A percentile compares a stretch with the other conserved stretches of the same genome.
These are phyloP conservation scores for Ptychobarbus kaznakovi DNA, from an alignment of 2,797 vertebrate species.

Conservation along the genomic window DNA sequence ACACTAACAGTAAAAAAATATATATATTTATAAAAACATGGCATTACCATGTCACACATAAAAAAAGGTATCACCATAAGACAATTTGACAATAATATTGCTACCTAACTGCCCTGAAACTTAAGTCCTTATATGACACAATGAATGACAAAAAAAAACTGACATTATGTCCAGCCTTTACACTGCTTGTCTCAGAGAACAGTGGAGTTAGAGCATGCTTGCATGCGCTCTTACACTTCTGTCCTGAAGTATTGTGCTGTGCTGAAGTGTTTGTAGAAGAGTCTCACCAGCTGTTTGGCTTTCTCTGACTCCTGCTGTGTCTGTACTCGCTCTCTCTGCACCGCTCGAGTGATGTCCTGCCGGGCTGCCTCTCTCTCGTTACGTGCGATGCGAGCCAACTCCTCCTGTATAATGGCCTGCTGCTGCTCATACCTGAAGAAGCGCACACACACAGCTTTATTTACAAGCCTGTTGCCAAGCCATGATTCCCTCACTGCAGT, in stretches of 20 bases:
- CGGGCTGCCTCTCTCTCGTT: conserved; percentile 79
- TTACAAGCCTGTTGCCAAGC: conserved; percentile 9
- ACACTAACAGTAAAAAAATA: not conserved
- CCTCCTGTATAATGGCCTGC: conserved; percentile 82
- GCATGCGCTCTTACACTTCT: not conserved
- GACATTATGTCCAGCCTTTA: not conserved
- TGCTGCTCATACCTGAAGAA: conserved; percentile 82
- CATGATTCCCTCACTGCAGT: conserved; percentile 6
- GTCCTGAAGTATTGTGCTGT: conserved; percentile 21
- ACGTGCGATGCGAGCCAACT: conserved; percentile 76
- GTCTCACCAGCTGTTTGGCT: conserved; percentile 80
- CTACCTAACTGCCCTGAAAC: not conserved
- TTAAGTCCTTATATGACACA: not conserved
- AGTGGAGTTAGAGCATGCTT: not conserved
- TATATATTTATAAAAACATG: not conserved
- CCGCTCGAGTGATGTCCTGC: conserved; percentile 69
- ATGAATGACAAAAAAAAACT: not conserved
- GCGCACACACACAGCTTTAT: conserved; percentile 14
- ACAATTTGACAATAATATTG: not conserved
- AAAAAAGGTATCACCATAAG: not conserved
- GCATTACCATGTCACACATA: not conserved
- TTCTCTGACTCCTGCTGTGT: conserved; percentile 75
- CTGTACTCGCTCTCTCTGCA: conserved; percentile 66
- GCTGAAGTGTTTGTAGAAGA: conserved; percentile 31
- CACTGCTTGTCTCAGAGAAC: not conserved